Conservation (phyloP, 2,113 vertebrate species). For the Onychorhynchus coronatus region DNA sequence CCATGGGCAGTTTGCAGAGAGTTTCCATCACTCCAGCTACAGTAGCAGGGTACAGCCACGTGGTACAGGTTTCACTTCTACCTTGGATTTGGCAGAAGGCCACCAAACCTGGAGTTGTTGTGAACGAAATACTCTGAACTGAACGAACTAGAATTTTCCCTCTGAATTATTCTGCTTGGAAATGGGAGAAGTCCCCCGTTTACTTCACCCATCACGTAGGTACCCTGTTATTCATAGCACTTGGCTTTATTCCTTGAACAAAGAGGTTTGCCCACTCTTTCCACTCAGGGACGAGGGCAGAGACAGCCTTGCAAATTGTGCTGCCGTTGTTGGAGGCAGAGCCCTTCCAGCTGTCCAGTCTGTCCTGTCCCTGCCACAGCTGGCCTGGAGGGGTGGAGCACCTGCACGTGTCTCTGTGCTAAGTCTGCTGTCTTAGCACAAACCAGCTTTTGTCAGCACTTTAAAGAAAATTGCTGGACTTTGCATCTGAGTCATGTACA, state of each 20-base stretch:
- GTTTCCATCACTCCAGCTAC: background rate
- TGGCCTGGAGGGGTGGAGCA: background rate
- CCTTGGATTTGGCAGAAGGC: background rate
- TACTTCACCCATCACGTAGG: background rate
- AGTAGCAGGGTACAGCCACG: background rate
- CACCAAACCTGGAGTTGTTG: background rate
- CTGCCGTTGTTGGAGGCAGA: background rate
- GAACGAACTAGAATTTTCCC: background rate
- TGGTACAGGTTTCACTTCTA: background rate
- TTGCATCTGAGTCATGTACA: background rate
- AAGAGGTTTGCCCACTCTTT: background rate
- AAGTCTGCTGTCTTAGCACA: background rate
- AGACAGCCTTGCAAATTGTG: background rate
- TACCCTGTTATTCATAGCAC: background rate
- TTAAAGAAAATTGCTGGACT: slow-evolving; percentile 3
- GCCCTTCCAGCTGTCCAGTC: background rate
- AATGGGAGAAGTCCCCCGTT: background rate
- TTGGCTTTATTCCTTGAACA: background rate
- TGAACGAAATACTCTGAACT: background rate
- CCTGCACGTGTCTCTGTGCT: background rate
- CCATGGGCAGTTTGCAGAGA: accelerated
- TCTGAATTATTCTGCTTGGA: background rate
- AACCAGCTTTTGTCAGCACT: background rate
- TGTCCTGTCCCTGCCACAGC: background rate
- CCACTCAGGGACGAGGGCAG: background rate